phyloP scores from a whole-genome alignment of 2,113 vertebrate genomes.

The Bucco capensis region DNA sequence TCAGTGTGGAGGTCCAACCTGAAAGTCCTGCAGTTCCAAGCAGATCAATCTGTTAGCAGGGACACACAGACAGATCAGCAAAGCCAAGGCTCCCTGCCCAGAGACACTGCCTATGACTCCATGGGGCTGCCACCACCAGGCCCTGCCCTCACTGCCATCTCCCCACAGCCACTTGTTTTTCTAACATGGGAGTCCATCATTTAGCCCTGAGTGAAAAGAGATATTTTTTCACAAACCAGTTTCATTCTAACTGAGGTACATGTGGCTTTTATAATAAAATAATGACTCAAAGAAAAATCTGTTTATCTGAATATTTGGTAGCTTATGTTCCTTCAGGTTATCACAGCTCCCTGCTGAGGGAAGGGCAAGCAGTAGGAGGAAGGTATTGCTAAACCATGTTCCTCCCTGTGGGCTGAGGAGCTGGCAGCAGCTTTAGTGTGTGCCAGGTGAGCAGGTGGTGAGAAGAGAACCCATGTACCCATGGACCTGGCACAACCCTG shows the following conservation, averaged over 20 bases:
- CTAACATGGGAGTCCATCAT: fast-evolving
- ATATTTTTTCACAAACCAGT: not conserved
- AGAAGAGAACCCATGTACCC: not conserved
- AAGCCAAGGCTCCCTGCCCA: fast-evolving
- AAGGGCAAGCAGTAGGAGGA: not conserved
- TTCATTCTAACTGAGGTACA: not conserved
- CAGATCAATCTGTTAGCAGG: not conserved
- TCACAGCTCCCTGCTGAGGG: not conserved
- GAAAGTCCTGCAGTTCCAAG: not conserved
- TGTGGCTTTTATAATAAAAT: not conserved
- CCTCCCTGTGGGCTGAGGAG: not conserved
- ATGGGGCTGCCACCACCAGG: not conserved
- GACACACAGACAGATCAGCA: fast-evolving
- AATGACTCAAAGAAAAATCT: not conserved
- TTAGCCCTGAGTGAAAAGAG: not conserved
- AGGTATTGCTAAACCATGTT: not conserved
- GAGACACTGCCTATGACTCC: not conserved
- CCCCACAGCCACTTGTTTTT: fast-evolving
- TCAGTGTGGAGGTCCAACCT: fast-evolving
- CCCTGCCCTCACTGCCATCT: not conserved
- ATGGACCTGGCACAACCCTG: not conserved
- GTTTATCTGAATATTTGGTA: not conserved
- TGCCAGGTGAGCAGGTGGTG: not conserved
- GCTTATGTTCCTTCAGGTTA: not conserved
- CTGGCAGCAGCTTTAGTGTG: not conserved